phyloP scores from a whole-genome alignment of 2,888 invertebrate genomes.

The Idaea aversata region DNA sequence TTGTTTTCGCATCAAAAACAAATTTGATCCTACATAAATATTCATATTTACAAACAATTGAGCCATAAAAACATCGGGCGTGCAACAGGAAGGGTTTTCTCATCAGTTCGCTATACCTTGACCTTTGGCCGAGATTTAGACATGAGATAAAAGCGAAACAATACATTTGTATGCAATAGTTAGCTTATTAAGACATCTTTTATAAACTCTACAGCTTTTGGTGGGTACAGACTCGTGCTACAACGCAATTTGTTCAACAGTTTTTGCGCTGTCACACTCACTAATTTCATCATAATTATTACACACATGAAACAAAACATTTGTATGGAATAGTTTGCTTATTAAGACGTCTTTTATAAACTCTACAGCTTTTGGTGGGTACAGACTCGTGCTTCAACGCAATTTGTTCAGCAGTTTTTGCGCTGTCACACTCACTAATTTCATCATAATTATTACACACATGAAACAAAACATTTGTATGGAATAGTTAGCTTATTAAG shows the following conservation, averaged over 20 bases:
- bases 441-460: too few relatives aligned
- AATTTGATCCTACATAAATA: background rate
- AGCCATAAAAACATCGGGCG: conserved; percentile 1
- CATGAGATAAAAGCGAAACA: conserved; percentile 11
- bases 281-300: background rate
- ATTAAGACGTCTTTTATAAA: conserved; percentile 7
- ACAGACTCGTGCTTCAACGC: too few relatives aligned
- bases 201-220: conserved; percentile 3
- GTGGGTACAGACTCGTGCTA: too few relatives aligned
- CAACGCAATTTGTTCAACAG: too few relatives aligned
- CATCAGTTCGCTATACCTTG: conserved; percentile 22
- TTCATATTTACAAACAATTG: background rate
- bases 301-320: background rate
- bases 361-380: background rate
- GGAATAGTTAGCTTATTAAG: conserved; percentile 3
- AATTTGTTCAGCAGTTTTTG: background rate
- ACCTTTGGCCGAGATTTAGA: conserved; percentile 22
- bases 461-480: background rate
- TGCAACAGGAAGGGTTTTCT: conserved; percentile 18
- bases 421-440: background rate
- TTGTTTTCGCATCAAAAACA: background rate
- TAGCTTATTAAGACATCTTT: conserved; percentile 8
- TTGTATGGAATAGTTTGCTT: background rate
- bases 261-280: background rate
- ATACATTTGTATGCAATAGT: background rate